Conservation (phyloP, 2,888 invertebrate species). For the Torymus texanus region DNA sequence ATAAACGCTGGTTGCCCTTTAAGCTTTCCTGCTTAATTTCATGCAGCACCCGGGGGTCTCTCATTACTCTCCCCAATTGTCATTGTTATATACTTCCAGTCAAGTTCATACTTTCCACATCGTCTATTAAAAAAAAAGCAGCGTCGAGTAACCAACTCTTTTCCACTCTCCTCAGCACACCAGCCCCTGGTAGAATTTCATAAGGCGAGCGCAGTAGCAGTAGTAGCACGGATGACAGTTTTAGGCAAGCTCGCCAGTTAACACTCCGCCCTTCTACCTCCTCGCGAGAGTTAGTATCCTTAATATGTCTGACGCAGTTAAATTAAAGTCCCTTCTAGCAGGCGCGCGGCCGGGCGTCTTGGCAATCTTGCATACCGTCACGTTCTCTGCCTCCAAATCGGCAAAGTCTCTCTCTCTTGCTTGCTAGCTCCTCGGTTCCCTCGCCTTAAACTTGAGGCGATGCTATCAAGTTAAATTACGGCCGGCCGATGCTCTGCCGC, state of each 20-base stretch:
- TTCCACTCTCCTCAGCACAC: neutral
- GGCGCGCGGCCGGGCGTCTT: constrained; percentile 51
- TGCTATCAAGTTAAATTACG: constrained; percentile 41
- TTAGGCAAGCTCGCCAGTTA: constrained; percentile 62
- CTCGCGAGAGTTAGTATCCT: constrained; percentile 64
- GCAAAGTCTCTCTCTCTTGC: neutral
- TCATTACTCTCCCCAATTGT: too few species aligned
- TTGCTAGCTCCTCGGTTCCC: neutral
- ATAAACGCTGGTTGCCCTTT: too few species aligned
- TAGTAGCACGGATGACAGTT: constrained; percentile 53
- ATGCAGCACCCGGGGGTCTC: too few species aligned
- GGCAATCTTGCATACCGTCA: constrained; percentile 65
- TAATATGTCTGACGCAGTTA: constrained; percentile 67
- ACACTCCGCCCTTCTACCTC: constrained; percentile 50
- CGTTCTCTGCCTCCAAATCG: constrained; percentile 18
- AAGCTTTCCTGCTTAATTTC: too few species aligned
- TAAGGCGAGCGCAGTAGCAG: constrained; percentile 53
- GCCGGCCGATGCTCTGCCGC: neutral
- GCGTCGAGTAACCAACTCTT: neutral
- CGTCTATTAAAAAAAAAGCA: neutral
- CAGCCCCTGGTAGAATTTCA: constrained; percentile 57
- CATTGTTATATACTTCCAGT: too few species aligned
- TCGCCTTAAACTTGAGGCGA: constrained; percentile 20
- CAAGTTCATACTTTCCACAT: too few species aligned
- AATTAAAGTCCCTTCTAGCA: constrained; percentile 65